Evolutionary conservation across 2,797 vertebrate species (phyloP).

Genomic region (Bradypus variegatus): DNA sequence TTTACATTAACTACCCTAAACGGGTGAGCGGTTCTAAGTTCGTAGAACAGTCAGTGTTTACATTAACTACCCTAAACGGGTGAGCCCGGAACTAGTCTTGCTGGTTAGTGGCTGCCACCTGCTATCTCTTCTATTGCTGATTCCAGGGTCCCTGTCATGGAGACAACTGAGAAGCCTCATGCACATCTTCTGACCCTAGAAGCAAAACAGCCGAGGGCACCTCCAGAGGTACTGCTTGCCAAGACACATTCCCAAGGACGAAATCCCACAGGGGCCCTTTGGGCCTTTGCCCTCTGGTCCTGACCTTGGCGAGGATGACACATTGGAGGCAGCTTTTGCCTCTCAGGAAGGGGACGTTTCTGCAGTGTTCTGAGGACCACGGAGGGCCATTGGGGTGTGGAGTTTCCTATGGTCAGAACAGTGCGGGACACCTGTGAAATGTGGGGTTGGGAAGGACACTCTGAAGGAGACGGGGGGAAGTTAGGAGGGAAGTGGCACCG

Average conservation of each 20-base stretch:
- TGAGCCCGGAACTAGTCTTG: neutral
- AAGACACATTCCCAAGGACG: neutral
- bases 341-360: neutral
- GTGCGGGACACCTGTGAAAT: neutral
- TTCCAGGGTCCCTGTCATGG: neutral
- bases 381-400: neutral
- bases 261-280: neutral
- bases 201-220: neutral
- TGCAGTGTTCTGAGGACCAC: neutral
- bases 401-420: neutral
- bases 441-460: neutral
- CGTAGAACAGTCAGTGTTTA: neutral
- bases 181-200: neutral
- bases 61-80: neutral
- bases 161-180: slow-evolving; percentile 12
- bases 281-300: neutral
- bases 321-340: neutral
- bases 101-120: neutral
- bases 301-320: neutral
- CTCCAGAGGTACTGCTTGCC: neutral
- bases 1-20: neutral
- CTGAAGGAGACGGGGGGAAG: neutral
- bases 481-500: neutral
- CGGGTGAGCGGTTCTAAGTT: neutral
- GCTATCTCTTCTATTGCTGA: neutral